Evolutionary conservation across 2,797 vertebrate species (phyloP), one percentile per base, ranked within the genome.

Genomic region (Intellagama lesueurii): DNA sequence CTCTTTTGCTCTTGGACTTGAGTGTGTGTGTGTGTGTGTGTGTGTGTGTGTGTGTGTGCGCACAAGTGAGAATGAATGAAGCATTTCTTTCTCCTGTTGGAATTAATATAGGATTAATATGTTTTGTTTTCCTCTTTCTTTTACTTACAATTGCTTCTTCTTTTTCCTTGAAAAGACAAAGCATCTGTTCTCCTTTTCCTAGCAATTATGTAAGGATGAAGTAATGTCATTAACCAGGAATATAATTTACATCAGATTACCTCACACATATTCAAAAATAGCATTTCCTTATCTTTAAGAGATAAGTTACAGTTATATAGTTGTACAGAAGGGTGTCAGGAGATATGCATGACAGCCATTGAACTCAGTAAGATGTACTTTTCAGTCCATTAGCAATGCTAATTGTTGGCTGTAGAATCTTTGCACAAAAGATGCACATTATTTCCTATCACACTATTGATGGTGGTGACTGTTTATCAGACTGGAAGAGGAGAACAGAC

Each of bases 401-500:
- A 69, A 81, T 87, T 52, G n/a, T 40, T 0, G 0, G 73, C 87
- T 87, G 49, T 76, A 49, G n/a, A 81, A 76, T 86, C 79, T 7
- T 40, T 70, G 32, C 66, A 56, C 32, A 77, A 90, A 87, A 82
- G 28, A 5, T 16, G 24, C 47, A 8, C 0, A 32, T 83, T 87
- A 89, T 92, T 86, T 47, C 82, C 69, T 12, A 85, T 88, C 9
- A 88, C 90, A 28, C 28, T 87, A 84, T n/a, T 83, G 85, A 85
- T 2, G 35, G 11, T 84, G 87, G 92, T 88, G 19, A 16, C 9
- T 60, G 14, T 69, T 73, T 56, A 68, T 60, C 8, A 84, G 73
- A 40, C 28, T 35, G 40, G 89, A 35, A 93, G 88, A 93, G 93
- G 91, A 96, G 91, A 95, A 95, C 88, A 92, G 91, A 94, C 89